Base-by-base conservation (phyloP, 2,113 vertebrate genomes). In the Phoenicopterus ruber region DNA sequence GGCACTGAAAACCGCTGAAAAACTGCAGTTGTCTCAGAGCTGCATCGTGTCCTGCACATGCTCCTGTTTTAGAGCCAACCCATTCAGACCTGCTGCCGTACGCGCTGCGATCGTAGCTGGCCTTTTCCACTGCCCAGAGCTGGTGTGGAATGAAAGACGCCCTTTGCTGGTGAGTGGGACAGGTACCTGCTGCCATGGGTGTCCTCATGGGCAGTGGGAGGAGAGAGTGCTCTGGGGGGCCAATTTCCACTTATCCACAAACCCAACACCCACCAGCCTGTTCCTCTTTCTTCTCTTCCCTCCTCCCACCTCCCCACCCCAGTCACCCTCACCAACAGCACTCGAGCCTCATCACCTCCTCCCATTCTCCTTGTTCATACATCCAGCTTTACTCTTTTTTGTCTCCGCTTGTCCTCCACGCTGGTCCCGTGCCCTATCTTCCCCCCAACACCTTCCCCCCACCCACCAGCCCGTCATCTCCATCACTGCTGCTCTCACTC, bases 151-250 rank as follows among this genome's bases (percentile, higher is more conserved):
- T 40, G n/a, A 32, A 34, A 46, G 14, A 9, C 74, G 36, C 10
- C 3, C 4, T 47, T 44, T 52, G 32, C 2, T 67, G 38, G 40
- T 29, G 58, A 40, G 65, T 4, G 8, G 20, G 58, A 36, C 52
- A 67, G 72, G 67, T 22, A 69, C 29, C 49, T 49, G 55, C 54
- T 77, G 54, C 58, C 82, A 32, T 6, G 29, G n/a, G 20, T 6
- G 1, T 55, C 72, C 66, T 63, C 0, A 0, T 6, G n/a, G 36
- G 22, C 73, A 46, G 13, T 4, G 34, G 58, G 44, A 77, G 11
- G 26, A 80, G 5, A 26, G 26, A 20, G 26, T n/a, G 58, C 78
- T 87, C 40, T 8, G 21, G 13, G 46, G 38, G 49, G 49, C 10
- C 8, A 2, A 1, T 13, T 42, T 49, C 55, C 71, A 32, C n/a